A percentile compares a stretch with the other conserved stretches of the same genome.
Evolutionary conservation across 2,113 vertebrate species (phyloP).

Genomic region (Gymnobelideus leadbeateri): DNA sequence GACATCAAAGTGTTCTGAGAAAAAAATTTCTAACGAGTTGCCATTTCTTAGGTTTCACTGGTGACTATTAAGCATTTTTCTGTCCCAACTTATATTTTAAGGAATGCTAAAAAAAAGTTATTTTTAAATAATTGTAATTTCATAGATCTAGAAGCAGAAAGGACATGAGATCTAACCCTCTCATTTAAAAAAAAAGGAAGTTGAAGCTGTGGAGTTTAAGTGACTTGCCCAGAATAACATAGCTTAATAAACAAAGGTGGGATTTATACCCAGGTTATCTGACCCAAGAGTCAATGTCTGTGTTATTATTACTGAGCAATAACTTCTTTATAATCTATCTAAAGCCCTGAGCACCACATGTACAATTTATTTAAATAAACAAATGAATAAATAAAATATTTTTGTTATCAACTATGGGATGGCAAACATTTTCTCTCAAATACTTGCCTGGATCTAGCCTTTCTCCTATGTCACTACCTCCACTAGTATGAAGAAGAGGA

Average conservation of each 20-base stretch:
- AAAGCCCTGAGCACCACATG: neutral
- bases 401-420: no score
- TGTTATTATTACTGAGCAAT: neutral
- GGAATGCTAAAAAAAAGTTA: neutral
- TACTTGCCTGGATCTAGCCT: accelerated
- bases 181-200: neutral
- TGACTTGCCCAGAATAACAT: neutral
- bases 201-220: neutral
- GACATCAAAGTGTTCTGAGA: neutral
- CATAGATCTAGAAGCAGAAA: neutral
- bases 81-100: neutral
- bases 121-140: neutral
- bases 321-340: neutral
- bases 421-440: neutral
- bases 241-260: neutral
- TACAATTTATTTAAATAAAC: neutral
- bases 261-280: neutral
- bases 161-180: neutral
- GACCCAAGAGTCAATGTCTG: neutral
- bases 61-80: neutral
- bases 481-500: neutral
- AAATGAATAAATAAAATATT: no score
- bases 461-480: neutral
- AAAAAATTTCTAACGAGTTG: neutral
- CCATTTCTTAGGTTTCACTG: neutral